phyloP scores from a whole-genome alignment of 2,888 invertebrate genomes.

The Auanema sp. region DNA sequence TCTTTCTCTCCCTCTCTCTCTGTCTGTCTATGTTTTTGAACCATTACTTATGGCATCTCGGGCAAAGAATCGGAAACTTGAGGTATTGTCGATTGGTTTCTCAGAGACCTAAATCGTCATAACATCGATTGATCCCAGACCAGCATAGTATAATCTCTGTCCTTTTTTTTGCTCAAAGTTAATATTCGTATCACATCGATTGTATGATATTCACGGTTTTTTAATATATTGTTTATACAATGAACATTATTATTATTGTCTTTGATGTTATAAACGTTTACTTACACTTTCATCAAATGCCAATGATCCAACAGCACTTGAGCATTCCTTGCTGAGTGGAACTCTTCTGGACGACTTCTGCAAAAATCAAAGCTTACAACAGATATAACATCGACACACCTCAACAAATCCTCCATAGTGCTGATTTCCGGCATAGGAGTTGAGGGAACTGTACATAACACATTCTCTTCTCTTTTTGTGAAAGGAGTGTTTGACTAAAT shows the following conservation, averaged over 20 bases:
- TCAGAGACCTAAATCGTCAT: neutral
- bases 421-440: conserved; percentile 67
- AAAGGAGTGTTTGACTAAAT: conserved; percentile 87
- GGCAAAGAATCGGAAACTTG: neutral
- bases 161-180: conserved; percentile 4
- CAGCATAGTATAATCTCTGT: conserved; percentile 4
- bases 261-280: conserved; percentile 32
- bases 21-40: too few relatives aligned
- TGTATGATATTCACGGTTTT: too few relatives aligned
- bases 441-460: conserved; percentile 76
- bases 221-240: conserved; percentile 5
- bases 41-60: too few relatives aligned
- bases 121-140: neutral
- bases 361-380: neutral
- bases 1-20: too few relatives aligned
- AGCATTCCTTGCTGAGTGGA: conserved; percentile 84
- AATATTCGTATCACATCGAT: conserved; percentile 6
- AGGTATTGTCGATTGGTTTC: conserved; percentile 4
- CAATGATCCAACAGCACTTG: conserved; percentile 81
- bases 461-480: conserved; percentile 84
- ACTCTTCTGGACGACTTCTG: conserved; percentile 79
- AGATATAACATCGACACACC: neutral
- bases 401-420: conserved; percentile 80
- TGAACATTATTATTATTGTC: conserved; percentile 8
- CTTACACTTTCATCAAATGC: conserved; percentile 65